Evolutionary conservation across 2,797 vertebrate genomes (phyloP).

Genomic region (Scolopax rusticola): DNA sequence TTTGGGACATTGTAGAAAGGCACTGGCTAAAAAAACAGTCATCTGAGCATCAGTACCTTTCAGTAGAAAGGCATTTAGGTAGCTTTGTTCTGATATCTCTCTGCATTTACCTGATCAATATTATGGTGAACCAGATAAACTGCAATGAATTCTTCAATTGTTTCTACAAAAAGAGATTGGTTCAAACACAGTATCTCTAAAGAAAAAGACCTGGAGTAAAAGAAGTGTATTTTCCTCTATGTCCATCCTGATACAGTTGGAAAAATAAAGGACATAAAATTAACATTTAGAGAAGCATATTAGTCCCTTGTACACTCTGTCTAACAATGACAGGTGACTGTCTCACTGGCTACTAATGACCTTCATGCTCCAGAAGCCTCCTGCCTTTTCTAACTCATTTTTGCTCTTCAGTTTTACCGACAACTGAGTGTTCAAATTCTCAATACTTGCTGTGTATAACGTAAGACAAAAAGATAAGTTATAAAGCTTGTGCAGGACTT

Average conservation of each 20-base stretch:
- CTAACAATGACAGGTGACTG: neutral
- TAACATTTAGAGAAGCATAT: neutral
- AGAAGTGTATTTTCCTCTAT: neutral
- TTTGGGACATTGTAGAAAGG: neutral
- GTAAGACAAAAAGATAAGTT: conserved; percentile 26
- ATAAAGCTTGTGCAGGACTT: conserved; percentile 52
- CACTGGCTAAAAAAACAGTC: neutral
- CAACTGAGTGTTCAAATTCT: neutral
- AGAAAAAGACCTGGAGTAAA: neutral
- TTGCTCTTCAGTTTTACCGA: neutral
- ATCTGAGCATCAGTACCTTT: neutral
- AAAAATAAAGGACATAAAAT: neutral
- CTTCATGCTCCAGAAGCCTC: neutral
- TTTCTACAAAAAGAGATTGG: neutral
- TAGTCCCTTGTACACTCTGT: neutral
- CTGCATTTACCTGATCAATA: neutral
- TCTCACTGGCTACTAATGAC: neutral
- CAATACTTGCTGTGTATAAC: conserved; percentile 14
- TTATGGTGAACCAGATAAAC: neutral
- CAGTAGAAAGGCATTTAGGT: neutral
- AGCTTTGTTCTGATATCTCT: neutral
- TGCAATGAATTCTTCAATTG: neutral
- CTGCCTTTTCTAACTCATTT: neutral
- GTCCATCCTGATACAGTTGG: neutral
- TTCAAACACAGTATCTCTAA: neutral